Evolutionary conservation across 2,113 vertebrate species (phyloP).

Genomic region (Jacana jacana): DNA sequence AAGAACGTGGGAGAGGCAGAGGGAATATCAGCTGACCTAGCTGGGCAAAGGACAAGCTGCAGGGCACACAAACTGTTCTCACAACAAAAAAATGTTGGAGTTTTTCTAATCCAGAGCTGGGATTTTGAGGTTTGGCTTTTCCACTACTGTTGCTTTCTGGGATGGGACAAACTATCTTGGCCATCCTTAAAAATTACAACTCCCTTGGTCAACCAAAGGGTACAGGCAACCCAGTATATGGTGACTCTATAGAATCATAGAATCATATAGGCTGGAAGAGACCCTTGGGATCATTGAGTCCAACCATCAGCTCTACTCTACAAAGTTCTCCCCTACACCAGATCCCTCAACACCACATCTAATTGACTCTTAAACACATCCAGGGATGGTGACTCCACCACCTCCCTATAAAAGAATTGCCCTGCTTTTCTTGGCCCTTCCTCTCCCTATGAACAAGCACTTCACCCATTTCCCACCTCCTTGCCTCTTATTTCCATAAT

Average conservation of each 20-base stretch:
- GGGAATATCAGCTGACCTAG: neutral
- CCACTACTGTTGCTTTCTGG: fast-evolving
- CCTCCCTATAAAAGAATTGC: neutral
- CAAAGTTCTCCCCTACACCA: no score
- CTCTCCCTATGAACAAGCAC: neutral
- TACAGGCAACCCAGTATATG: neutral
- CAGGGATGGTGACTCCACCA: no score
- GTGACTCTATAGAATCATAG: neutral
- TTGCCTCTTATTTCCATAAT: slow-evolving; percentile 2
- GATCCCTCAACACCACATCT: no score
- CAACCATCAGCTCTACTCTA: no score
- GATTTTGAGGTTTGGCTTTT: neutral
- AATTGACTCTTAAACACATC: no score
- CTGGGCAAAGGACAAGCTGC: neutral
- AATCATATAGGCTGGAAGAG: no score
- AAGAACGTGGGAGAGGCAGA: neutral
- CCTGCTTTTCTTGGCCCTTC: neutral
- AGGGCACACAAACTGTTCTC: neutral
- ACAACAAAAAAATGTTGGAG: fast-evolving
- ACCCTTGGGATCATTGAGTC: no score
- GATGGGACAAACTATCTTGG: neutral
- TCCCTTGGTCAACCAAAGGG: neutral
- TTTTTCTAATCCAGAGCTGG: neutral
- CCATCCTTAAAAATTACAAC: neutral
- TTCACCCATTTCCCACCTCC: neutral